phyloP scores from a whole-genome alignment of 2,888 invertebrate genomes.

The Blastobasis adustella region DNA sequence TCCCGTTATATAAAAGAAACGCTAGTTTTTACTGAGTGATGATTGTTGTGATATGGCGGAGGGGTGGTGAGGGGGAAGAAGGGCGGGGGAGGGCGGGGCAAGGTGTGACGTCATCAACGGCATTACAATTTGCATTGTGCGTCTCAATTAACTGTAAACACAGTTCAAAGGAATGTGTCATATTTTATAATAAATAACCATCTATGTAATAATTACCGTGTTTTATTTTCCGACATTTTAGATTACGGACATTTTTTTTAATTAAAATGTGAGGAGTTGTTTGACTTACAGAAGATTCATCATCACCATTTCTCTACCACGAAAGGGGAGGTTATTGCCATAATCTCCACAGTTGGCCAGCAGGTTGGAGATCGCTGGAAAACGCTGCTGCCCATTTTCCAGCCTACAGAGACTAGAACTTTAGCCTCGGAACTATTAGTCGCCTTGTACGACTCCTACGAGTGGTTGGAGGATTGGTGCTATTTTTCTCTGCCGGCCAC shows the following conservation, averaged over 20 bases:
- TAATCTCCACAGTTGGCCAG: too few relatives aligned
- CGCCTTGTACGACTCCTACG: too few relatives aligned
- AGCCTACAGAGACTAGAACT: too few relatives aligned
- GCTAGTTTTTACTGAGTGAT: slow-evolving; percentile 23
- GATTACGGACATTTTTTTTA: neutral
- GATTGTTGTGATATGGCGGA: slow-evolving; percentile 45
- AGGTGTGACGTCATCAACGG: slow-evolving; percentile 14
- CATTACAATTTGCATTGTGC: slow-evolving; percentile 61
- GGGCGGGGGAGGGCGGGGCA: slow-evolving; percentile 29
- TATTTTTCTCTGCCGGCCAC: too few relatives aligned
- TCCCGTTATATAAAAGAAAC: neutral
- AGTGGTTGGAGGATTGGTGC: too few relatives aligned
- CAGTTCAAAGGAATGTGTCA: slow-evolving; percentile 74
- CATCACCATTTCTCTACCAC: too few relatives aligned
- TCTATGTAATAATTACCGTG: slow-evolving; percentile 57
- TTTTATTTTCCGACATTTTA: slow-evolving; percentile 31
- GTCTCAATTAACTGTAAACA: slow-evolving; percentile 68
- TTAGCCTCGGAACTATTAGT: too few relatives aligned
- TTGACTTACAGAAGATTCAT: too few relatives aligned
- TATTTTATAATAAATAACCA: slow-evolving; percentile 76
- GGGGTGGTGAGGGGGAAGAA: slow-evolving; percentile 6
- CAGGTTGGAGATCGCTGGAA: too few relatives aligned
- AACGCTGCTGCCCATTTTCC: too few relatives aligned
- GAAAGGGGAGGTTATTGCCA: too few relatives aligned
- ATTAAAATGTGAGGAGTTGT: too few relatives aligned